Evolutionary conservation across 2,113 vertebrate species (phyloP).

Genomic region (Galeopterus variegatus): DNA sequence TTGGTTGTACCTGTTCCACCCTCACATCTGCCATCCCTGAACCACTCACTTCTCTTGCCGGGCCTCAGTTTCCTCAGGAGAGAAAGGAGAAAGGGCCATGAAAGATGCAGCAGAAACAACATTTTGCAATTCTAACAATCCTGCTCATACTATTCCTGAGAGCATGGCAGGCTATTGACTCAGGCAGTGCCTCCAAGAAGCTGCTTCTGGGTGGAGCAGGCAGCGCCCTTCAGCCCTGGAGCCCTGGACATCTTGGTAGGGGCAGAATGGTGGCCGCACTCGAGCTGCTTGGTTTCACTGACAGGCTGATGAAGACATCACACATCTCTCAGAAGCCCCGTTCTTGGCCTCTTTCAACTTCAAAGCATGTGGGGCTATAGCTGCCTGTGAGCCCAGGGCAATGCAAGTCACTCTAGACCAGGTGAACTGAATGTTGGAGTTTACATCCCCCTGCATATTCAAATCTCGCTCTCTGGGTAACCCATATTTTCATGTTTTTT

Average conservation of each 20-base stretch:
- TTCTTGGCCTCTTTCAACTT: constrained; percentile 83
- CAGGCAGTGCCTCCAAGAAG: accelerated
- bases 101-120: too few species aligned
- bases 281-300: constrained; percentile 74
- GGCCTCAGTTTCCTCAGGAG: neutral
- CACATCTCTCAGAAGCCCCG: constrained; percentile 85
- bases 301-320: constrained; percentile 85
- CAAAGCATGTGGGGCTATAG: constrained; percentile 81
- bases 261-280: neutral
- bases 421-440: constrained; percentile 79
- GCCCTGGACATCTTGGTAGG: constrained; percentile 76
- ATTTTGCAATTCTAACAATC: neutral
- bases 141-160: neutral
- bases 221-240: neutral
- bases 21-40: neutral
- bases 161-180: neutral
- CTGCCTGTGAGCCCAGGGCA: constrained; percentile 78
- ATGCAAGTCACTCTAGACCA: constrained; percentile 77
- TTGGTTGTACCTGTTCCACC: neutral
- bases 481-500: constrained; percentile 63
- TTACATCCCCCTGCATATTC: constrained; percentile 78
- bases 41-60: neutral
- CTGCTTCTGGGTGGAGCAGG: constrained; percentile 38
- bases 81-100: neutral
- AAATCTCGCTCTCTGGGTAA: constrained; percentile 82